Evolutionary conservation across 2,113 vertebrate species (phyloP).

Genomic region (Plecotus auritus): DNA sequence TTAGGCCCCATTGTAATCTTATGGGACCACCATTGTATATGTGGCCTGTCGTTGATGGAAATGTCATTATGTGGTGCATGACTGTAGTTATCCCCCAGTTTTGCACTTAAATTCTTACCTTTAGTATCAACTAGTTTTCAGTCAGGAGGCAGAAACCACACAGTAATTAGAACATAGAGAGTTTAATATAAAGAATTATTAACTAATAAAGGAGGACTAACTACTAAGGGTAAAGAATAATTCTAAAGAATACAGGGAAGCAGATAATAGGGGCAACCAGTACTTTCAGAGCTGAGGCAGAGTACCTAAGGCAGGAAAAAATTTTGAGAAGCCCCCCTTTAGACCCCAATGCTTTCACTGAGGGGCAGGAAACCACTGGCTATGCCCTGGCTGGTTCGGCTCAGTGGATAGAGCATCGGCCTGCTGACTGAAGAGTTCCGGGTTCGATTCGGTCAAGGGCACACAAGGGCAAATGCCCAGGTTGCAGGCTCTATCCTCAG

Average conservation of each 20-base stretch:
- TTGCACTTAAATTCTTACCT: neutral
- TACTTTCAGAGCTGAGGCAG: neutral
- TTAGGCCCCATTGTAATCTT: neutral
- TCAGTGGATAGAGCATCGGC: too few relatives aligned
- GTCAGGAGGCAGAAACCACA: neutral
- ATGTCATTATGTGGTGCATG: neutral
- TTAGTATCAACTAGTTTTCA: neutral
- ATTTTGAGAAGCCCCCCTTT: neutral
- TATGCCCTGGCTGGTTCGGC: too few relatives aligned
- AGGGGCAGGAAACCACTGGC: neutral
- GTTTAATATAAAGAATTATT: conserved; percentile 25
- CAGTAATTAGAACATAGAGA: neutral
- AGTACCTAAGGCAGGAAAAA: neutral
- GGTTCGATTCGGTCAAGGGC: too few relatives aligned
- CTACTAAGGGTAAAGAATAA: neutral
- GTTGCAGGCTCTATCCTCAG: too few relatives aligned
- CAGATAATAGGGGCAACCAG: neutral
- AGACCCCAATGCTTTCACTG: neutral
- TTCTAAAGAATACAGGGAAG: neutral
- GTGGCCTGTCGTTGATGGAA: neutral
- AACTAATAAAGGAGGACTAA: conserved; percentile 1
- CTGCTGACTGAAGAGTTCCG: too few relatives aligned
- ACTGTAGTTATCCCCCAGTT: neutral
- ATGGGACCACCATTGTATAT: neutral
- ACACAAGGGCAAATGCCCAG: too few relatives aligned